Percentiles rank a stretch among this genome's conserved stretches.
Conservation (phyloP, 2,888 invertebrate genomes). For the Tetropium fuscum region DNA sequence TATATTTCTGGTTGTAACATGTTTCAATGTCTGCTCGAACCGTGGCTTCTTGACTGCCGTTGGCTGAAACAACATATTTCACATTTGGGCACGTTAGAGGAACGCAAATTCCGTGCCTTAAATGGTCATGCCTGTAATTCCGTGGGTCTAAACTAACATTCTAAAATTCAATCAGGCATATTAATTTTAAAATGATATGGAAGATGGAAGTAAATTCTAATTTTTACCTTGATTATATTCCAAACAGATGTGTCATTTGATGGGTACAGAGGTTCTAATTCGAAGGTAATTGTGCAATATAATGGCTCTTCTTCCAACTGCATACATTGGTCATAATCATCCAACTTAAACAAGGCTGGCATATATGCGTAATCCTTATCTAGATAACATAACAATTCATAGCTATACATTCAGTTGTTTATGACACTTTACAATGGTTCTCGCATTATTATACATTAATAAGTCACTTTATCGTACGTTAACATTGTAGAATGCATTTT, state of each 20-base stretch:
- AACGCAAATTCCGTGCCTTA: conserved; percentile 40
- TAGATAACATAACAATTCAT: too few relatives aligned
- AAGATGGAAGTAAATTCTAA: not conserved
- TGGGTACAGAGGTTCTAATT: conserved; percentile 10
- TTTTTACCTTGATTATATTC: conserved; percentile 8
- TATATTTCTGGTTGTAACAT: conserved; percentile 40
- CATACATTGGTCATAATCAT: conserved; percentile 47
- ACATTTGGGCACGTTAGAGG: conserved; percentile 39
- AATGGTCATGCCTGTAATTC: conserved; percentile 38
- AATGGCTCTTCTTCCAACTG: conserved; percentile 32
- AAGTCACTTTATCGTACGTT: too few relatives aligned
- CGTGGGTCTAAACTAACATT: conserved; percentile 17
- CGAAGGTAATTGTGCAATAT: conserved; percentile 39
- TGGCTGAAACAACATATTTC: too few relatives aligned
- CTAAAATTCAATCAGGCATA: conserved; percentile 6
- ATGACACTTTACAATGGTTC: too few relatives aligned
- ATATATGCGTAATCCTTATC: conserved; percentile 40
- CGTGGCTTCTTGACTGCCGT: conserved; percentile 19
- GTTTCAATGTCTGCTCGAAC: conserved; percentile 10
- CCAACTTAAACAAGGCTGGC: conserved; percentile 42
- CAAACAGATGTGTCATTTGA: too few relatives aligned
- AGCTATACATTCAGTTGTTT: too few relatives aligned
- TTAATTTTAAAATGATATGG: not conserved
- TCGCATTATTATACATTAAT: too few relatives aligned
- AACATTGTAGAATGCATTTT: too few relatives aligned